These are phyloP conservation scores for Drosophila tristis DNA, from an alignment of 1,140 invertebrate genomes.

Conservation along the genomic window DNA sequence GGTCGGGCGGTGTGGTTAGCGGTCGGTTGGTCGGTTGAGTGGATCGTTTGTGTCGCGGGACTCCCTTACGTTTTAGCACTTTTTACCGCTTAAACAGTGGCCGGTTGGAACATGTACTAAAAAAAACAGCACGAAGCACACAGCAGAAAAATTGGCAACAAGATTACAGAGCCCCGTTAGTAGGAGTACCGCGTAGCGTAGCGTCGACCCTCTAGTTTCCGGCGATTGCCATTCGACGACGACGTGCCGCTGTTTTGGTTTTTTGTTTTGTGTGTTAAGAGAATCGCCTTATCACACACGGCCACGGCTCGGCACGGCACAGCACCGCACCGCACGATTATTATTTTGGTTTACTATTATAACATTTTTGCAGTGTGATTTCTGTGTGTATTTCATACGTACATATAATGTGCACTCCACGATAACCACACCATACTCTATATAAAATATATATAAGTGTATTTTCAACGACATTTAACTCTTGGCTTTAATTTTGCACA, in stretches of 20 bases:
- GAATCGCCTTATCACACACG: constrained; percentile 41
- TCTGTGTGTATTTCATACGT: no score
- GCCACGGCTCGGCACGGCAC: no score
- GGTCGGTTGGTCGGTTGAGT: constrained; percentile 11
- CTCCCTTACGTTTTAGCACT: constrained; percentile 26
- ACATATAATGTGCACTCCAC: no score
- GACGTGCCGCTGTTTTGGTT: constrained; percentile 5
- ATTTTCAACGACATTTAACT: constrained; percentile 46
- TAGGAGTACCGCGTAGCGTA: no score
- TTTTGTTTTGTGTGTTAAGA: constrained; percentile 27
- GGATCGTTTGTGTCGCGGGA: background rate
- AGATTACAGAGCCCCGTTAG: constrained; percentile 28
- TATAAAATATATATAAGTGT: no score
- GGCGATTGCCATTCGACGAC: constrained; percentile 18
- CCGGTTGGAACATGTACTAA: constrained; percentile 47
- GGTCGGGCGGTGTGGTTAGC: constrained; percentile 13
- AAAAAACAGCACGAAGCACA: constrained; percentile 51
- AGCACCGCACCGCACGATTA: constrained; percentile 23
- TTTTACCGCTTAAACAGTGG: constrained; percentile 2
- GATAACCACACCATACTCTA: no score
- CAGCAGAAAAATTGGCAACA: constrained; percentile 47
- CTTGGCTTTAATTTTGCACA: background rate
- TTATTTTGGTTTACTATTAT: constrained; percentile 16
- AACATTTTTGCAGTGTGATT: constrained; percentile 9
- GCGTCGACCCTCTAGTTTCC: constrained; percentile 5